Evolutionary conservation across 2,888 invertebrate species (phyloP), one percentile per base, ranked within the genome.

Genomic region (Plemyria rubiginata): DNA sequence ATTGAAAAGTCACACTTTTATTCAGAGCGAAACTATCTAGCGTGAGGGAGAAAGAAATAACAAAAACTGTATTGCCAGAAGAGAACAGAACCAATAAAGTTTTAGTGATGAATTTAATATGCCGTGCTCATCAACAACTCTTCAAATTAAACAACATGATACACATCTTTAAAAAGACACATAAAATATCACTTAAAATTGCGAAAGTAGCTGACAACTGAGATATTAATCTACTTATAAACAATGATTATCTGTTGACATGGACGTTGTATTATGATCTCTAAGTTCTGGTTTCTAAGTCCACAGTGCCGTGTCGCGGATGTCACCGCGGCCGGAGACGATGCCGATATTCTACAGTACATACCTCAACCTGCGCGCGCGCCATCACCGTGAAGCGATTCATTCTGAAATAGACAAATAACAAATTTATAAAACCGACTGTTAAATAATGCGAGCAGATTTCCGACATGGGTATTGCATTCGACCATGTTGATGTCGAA

Each of bases 301-400:
- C 65, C 67, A 63, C 61, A 63, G 60, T 58, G 60, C 54, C 62
- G 62, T 40, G 56, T 55, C 54, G 65, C 60, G 36, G 36, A 38
- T 38, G 52, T 54, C 58, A 52, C 66, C 60, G 58, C 63, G 46
- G 65, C 63, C 56, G 62, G 56, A 38, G 65, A 32, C 57, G 65
- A 40, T 51, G 57, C 68, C 64, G 67, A 53, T 57, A 29, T 56
- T 49, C 63, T 68, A 67, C 56, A 71, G 75, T 74, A 74, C 79
- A 68, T 74, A 72, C 76, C 79, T 77, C 80, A 74, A 64, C 78
- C 80, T 71, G 77, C 83, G 75, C 73, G 73, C 80, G 67, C 81
- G 77, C 80, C 77, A 72, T 59, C 75, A 65, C 80, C 78, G 55
- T 64, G 66, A 72, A 72, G 77, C 82, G 77, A 78, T 71, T 68